Conservation (phyloP, 2,113 vertebrate genomes). For the Pollimyrus isidori region DNA sequence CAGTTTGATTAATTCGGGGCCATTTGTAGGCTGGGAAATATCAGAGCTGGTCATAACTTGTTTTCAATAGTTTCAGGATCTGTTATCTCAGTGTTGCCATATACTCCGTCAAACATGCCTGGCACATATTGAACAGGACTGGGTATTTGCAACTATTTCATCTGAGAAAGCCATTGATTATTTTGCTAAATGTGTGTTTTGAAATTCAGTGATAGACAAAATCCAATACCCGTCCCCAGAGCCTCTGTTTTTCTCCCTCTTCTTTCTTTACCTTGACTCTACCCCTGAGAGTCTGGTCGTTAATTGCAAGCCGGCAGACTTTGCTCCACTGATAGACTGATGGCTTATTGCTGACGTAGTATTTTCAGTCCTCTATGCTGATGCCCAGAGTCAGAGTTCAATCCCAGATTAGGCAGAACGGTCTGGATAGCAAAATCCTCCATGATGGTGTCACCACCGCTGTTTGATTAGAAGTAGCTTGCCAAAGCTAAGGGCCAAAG, state of each 20-base stretch:
- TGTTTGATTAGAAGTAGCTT: background rate
- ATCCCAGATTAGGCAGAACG: slow-evolving; percentile 27
- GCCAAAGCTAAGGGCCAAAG: background rate
- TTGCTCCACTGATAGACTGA: slow-evolving; percentile 26
- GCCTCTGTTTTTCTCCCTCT: slow-evolving; percentile 5
- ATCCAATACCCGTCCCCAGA: slow-evolving; percentile 20
- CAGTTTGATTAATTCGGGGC: background rate
- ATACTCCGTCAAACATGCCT: too few species aligned
- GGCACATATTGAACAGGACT: background rate
- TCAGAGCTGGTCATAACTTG: background rate
- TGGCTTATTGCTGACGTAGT: slow-evolving; percentile 14
- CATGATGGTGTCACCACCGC: background rate
- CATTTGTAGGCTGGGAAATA: background rate
- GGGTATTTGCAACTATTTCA: background rate
- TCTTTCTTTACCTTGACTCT: slow-evolving; percentile 23
- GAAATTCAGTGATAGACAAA: slow-evolving; percentile 13
- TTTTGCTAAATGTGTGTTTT: background rate
- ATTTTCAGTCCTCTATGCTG: background rate
- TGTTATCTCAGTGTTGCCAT: background rate
- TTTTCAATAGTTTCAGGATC: background rate
- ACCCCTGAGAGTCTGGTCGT: background rate
- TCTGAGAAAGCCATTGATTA: background rate
- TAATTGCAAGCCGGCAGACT: slow-evolving; percentile 26
- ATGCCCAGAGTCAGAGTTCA: background rate
- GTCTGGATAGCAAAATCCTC: background rate